Evolutionary conservation across 2,113 vertebrate species (phyloP).

Genomic region (Acinonyx jubatus): DNA sequence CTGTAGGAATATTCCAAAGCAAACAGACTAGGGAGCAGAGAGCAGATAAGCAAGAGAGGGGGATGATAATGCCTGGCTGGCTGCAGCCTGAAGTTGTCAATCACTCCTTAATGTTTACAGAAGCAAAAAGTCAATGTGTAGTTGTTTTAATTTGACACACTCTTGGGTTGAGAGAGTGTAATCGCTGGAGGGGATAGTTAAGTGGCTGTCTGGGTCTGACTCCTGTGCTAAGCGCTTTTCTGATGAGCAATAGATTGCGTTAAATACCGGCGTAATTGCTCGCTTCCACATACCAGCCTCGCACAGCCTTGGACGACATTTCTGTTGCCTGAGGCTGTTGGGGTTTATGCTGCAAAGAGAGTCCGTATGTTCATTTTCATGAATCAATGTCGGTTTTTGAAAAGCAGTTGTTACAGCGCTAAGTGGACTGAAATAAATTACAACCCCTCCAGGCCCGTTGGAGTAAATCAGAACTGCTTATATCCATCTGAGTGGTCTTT

Average conservation of each 20-base stretch:
- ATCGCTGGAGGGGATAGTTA: conserved; percentile 89
- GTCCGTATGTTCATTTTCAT: conserved; percentile 83
- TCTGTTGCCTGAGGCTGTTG: conserved; percentile 91
- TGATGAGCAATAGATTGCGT: conserved; percentile 90
- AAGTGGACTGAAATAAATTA: conserved; percentile 85
- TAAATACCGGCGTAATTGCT: conserved; percentile 95
- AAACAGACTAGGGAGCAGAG: not conserved
- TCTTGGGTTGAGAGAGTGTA: conserved; percentile 82
- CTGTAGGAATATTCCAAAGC: not conserved
- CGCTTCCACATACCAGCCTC: conserved; percentile 84
- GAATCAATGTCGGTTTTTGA: conserved; percentile 83
- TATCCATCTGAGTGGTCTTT: conserved; percentile 68
- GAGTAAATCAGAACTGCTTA: conserved; percentile 75
- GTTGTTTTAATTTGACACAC: conserved; percentile 89
- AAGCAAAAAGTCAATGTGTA: conserved; percentile 88
- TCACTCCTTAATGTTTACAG: conserved; percentile 86
- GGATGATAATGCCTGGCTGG: conserved; percentile 68
- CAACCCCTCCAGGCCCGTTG: conserved; percentile 75
- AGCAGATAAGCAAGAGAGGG: conserved; percentile 41
- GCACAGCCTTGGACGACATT: conserved; percentile 94
- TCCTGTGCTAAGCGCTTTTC: conserved; percentile 87
- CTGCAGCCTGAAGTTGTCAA: conserved; percentile 83
- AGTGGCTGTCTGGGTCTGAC: conserved; percentile 86
- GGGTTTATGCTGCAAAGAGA: conserved; percentile 83
- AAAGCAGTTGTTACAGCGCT: conserved; percentile 85